Conservation (phyloP, 1,140 invertebrate genomes). For the Papilio machaon region DNA sequence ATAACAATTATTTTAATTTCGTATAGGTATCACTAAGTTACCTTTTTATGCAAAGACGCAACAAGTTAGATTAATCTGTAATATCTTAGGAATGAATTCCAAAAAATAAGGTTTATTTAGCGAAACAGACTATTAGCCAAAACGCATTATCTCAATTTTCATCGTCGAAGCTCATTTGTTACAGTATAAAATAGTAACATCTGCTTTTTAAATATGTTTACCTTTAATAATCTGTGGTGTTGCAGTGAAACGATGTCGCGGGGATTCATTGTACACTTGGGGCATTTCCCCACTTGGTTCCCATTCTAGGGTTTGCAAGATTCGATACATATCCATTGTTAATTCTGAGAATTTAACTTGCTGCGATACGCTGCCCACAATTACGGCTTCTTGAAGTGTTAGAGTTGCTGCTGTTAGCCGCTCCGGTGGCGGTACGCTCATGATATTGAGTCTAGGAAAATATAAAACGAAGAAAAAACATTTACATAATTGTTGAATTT, state of each 20-base stretch:
- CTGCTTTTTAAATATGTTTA: conserved; percentile 26
- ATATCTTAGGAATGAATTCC: too few relatives aligned
- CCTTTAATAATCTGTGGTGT: conserved; percentile 50
- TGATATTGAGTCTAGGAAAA: conserved; percentile 40
- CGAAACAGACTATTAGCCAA: too few relatives aligned
- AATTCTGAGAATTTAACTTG: conserved; percentile 99
- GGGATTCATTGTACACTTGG: conserved; percentile 93
- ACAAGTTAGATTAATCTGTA: too few relatives aligned
- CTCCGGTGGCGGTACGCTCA: conserved; percentile 93
- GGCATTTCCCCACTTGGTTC: conserved; percentile 93
- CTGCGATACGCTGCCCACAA: conserved; percentile 96
- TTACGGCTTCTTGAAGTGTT: conserved; percentile 95
- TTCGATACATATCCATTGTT: conserved; percentile 99
- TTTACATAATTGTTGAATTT: not conserved
- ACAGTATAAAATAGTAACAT: not conserved
- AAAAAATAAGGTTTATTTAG: too few relatives aligned
- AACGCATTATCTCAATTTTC: too few relatives aligned
- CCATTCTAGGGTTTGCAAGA: conserved; percentile 96
- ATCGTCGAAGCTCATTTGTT: not conserved
- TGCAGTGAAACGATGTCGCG: conserved; percentile 88
- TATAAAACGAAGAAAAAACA: not conserved
- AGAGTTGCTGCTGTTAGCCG: conserved; percentile 93
- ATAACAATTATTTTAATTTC: too few relatives aligned
- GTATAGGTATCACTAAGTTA: too few relatives aligned
- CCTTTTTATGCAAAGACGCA: too few relatives aligned